These are phyloP conservation scores for Mus minutoides DNA, from an alignment of 2,797 vertebrate genomes.

Conservation along the genomic window DNA sequence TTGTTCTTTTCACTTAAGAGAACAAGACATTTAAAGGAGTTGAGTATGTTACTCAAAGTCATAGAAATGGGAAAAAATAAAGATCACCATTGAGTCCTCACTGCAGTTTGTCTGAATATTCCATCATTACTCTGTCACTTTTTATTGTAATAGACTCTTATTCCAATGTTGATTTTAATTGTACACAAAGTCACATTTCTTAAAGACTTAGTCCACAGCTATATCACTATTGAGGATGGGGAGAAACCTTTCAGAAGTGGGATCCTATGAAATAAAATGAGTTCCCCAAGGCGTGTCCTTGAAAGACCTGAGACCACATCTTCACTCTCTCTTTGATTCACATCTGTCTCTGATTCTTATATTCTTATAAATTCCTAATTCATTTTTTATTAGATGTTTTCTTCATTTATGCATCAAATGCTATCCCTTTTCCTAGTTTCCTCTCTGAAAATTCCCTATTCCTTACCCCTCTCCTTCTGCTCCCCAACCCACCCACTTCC, in stretches of 20 bases:
- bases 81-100: accelerated
- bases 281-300: not conserved
- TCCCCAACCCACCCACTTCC: too few relatives aligned
- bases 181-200: not conserved
- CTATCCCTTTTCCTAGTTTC: too few relatives aligned
- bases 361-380: too few relatives aligned
- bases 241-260: accelerated
- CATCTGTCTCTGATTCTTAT: not conserved
- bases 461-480: too few relatives aligned
- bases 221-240: not conserved
- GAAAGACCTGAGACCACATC: not conserved
- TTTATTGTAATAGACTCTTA: not conserved
- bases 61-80: not conserved
- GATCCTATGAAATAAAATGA: not conserved
- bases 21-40: not conserved
- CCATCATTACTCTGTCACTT: not conserved
- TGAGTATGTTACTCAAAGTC: not conserved
- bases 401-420: too few relatives aligned
- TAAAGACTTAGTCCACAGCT: not conserved
- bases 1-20: not conserved
- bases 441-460: too few relatives aligned
- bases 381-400: too few relatives aligned
- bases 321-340: not conserved
- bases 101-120: accelerated
- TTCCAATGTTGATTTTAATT: not conserved